Percentiles rank a stretch among this genome's conserved stretches.
Conservation (phyloP, 2,888 invertebrate genomes). For the Pherbina coryleti region DNA sequence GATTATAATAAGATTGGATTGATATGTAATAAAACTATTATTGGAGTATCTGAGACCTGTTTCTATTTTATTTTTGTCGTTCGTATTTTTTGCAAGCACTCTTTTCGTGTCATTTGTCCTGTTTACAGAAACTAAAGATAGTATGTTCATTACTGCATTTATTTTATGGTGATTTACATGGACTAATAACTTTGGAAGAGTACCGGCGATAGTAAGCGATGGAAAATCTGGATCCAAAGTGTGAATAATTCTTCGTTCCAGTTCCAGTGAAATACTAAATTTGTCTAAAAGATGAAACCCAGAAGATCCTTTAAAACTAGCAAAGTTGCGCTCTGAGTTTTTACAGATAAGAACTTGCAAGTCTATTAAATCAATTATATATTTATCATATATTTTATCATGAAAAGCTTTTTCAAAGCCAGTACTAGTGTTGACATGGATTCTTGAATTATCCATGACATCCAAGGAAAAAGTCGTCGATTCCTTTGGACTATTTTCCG, state of each 20-base stretch:
- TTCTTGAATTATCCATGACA: slow-evolving; percentile 72
- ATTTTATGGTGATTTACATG: slow-evolving; percentile 95
- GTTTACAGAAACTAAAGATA: slow-evolving; percentile 57
- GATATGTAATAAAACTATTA: slow-evolving; percentile 29
- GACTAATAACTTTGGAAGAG: slow-evolving; percentile 86
- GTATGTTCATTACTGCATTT: slow-evolving; percentile 74
- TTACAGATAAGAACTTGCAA: slow-evolving; percentile 90
- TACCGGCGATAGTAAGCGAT: slow-evolving; percentile 84
- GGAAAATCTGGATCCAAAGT: slow-evolving; percentile 91
- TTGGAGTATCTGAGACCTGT: slow-evolving; percentile 38
- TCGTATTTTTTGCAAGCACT: slow-evolving; percentile 1
- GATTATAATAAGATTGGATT: slow-evolving; percentile 75
- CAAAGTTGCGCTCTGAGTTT: slow-evolving; percentile 89
- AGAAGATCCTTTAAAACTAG: slow-evolving; percentile 86
- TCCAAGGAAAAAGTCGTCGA: slow-evolving; percentile 67
- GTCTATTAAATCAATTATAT: slow-evolving; percentile 83
- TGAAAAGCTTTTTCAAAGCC: slow-evolving; percentile 76
- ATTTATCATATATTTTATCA: slow-evolving; percentile 82
- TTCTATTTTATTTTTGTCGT: slow-evolving; percentile 16
- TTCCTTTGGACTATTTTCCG: slow-evolving; percentile 74
- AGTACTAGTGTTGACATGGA: slow-evolving; percentile 73
- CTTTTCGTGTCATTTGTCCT: slow-evolving; percentile 21
- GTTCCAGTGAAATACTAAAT: slow-evolving; percentile 79
- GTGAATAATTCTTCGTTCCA: slow-evolving; percentile 84
- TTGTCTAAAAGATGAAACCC: slow-evolving; percentile 87